Evolutionary conservation across 1,140 invertebrate genomes (phyloP).

Genomic region (Harlomillsia oculata): DNA sequence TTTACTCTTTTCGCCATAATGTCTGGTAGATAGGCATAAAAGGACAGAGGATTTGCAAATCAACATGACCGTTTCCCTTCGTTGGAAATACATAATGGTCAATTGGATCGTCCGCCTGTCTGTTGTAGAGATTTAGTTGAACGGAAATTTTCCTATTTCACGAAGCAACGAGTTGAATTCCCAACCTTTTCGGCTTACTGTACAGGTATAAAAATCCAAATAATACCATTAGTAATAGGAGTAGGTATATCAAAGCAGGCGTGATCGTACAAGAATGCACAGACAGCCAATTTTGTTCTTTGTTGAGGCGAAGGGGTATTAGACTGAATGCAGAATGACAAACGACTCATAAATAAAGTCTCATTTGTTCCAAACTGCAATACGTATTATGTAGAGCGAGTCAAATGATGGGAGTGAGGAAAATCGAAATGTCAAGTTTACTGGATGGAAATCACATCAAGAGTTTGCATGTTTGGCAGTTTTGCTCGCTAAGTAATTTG

Average conservation of each 20-base stretch:
- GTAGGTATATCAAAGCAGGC: not conserved
- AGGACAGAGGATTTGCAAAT: constrained; percentile 6
- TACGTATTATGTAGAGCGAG: too few species aligned
- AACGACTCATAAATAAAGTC: too few species aligned
- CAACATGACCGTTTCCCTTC: constrained; percentile 5
- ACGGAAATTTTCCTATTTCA: not conserved
- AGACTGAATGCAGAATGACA: too few species aligned
- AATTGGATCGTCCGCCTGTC: not conserved
- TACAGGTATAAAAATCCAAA: not conserved
- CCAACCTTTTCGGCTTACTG: not conserved
- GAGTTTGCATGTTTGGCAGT: too few species aligned
- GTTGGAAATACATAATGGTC: not conserved
- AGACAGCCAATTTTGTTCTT: too few species aligned
- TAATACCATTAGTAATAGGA: not conserved
- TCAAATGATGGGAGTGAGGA: too few species aligned
- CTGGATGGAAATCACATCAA: too few species aligned
- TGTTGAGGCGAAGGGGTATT: too few species aligned
- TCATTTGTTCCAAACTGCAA: too few species aligned
- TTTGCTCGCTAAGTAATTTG: too few species aligned
- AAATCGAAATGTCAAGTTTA: too few species aligned
- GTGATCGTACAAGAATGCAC: too few species aligned
- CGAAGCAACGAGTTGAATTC: not conserved
- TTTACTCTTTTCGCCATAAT: constrained; percentile 5
- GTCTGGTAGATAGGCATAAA: constrained; percentile 10
- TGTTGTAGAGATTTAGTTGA: not conserved